These are phyloP conservation scores for Xestia xanthographa DNA, from an alignment of 2,888 invertebrate genomes.

Conservation along the genomic window DNA sequence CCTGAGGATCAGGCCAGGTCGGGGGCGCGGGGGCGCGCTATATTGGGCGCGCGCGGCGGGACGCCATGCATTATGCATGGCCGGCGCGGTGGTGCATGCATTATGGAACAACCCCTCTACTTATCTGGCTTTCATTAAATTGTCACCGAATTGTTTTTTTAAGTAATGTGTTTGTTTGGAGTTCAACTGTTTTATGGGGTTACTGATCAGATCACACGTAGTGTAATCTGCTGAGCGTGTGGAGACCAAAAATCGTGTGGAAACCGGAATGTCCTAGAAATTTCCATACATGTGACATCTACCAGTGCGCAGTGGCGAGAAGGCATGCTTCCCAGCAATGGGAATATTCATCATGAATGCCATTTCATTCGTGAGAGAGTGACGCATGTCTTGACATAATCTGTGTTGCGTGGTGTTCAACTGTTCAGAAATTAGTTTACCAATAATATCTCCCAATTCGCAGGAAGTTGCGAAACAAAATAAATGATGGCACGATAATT, in stretches of 20 bases:
- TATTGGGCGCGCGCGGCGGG: constrained; percentile 72
- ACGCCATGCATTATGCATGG: constrained; percentile 82
- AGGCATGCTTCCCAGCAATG: neutral
- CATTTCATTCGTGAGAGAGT: neutral
- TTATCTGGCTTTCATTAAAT: constrained; percentile 59
- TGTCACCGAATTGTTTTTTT: constrained; percentile 61
- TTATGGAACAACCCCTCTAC: constrained; percentile 62
- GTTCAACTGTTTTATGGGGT: neutral
- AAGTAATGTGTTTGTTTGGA: constrained; percentile 41
- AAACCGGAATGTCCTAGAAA: neutral
- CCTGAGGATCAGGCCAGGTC: constrained; percentile 14
- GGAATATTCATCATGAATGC: neutral
- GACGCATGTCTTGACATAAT: constrained; percentile 14
- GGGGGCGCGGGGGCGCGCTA: constrained; percentile 56
- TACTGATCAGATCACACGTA: neutral
- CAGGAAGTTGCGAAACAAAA: neutral
- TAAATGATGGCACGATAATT: neutral
- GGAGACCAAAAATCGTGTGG: neutral
- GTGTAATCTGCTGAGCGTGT: neutral
- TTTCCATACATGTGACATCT: neutral
- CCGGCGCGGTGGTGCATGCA: constrained; percentile 53
- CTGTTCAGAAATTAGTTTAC: constrained; percentile 3
- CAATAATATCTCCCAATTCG: neutral
- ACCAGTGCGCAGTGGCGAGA: neutral
- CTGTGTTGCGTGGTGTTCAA: neutral